Evolutionary conservation across 2,797 vertebrate genomes (phyloP).

Genomic region (Myiotriccus ornatus): DNA sequence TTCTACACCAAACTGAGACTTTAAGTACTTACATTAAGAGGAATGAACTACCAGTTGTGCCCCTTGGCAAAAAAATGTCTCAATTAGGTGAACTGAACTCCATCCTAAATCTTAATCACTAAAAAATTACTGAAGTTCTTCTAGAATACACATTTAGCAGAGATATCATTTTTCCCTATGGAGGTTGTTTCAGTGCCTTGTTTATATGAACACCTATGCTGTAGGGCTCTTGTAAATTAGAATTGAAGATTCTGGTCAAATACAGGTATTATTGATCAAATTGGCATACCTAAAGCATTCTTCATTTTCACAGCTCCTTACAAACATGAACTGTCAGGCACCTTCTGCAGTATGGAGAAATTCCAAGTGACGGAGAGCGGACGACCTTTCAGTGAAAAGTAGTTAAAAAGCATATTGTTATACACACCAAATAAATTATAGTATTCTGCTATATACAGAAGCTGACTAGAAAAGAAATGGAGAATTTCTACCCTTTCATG

Average conservation of each 20-base stretch:
- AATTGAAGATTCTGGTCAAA: background rate
- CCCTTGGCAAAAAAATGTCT: background rate
- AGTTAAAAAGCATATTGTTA: background rate
- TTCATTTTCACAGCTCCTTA: background rate
- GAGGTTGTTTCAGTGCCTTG: background rate
- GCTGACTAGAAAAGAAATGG: background rate
- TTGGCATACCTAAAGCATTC: background rate
- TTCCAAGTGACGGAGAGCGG: background rate
- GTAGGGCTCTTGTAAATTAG: background rate
- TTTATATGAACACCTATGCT: background rate
- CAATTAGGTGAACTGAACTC: background rate
- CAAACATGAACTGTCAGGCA: background rate
- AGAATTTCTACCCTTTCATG: background rate
- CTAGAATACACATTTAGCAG: background rate
- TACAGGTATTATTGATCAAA: background rate
- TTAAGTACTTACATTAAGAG: background rate
- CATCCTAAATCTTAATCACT: background rate
- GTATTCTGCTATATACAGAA: background rate
- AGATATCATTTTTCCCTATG: background rate
- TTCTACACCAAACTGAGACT: background rate
- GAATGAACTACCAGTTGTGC: fast-evolving
- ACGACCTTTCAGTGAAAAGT: background rate
- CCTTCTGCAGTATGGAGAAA: background rate
- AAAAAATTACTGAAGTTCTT: background rate
- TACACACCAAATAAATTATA: background rate